Conservation (phyloP, 2,797 vertebrate species). For the Pelodytes ibericus region DNA sequence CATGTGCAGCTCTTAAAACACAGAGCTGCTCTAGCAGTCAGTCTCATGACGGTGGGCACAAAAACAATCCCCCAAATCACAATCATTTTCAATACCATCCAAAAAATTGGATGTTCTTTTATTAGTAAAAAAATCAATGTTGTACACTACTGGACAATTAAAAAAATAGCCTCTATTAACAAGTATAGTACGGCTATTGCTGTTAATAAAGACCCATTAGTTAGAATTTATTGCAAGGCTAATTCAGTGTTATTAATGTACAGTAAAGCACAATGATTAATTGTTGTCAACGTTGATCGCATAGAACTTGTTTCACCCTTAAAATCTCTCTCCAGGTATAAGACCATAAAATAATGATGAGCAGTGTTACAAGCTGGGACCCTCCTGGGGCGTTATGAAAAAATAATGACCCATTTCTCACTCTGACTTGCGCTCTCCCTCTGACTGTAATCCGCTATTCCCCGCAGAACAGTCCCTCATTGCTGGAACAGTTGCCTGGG, state of each 20-base stretch:
- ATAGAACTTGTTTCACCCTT: not conserved
- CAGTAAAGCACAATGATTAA: not conserved
- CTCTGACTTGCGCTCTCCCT: not conserved
- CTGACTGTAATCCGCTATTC: not conserved
- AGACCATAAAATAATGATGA: slow-evolving; percentile 19
- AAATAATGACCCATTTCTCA: slow-evolving; percentile 1
- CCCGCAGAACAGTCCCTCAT: not conserved
- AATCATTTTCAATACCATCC: not conserved
- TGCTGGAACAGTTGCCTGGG: not conserved
- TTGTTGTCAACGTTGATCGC: not conserved
- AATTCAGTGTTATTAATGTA: not conserved
- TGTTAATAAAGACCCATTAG: not conserved
- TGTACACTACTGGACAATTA: not conserved
- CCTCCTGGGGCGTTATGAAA: not conserved
- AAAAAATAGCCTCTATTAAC: not conserved
- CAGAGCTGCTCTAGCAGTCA: not conserved
- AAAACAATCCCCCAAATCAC: no score
- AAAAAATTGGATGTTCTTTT: not conserved
- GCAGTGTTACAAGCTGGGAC: not conserved
- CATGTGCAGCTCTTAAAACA: not conserved
- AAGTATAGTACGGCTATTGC: not conserved
- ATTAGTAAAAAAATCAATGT: not conserved
- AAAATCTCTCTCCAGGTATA: not conserved
- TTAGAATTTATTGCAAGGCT: not conserved
- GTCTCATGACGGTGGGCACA: no score